Base-by-base conservation (phyloP, 2,888 invertebrate species). In the Sialis fuliginosa region DNA sequence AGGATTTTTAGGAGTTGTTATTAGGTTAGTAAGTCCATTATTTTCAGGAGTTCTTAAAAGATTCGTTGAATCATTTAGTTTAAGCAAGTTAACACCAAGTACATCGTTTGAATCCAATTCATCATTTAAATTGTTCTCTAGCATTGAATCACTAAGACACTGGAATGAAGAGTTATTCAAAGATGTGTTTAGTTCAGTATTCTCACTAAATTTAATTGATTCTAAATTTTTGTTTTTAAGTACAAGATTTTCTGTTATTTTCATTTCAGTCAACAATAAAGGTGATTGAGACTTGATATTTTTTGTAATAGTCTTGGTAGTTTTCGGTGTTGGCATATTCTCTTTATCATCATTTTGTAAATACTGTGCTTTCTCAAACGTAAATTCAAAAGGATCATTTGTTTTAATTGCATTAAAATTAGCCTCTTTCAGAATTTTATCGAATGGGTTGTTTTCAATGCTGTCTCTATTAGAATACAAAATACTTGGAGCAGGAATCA, bases 381-480 rank as follows among this genome's bases (percentile, higher is more conserved):
- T 13, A n/a, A 43, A 33, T 43, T 43, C 43, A 34, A 43, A 43
- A n/a, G 43, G 43, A 43, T 43, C 43, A 43, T 32, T 31, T 3
- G 8, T 31, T 43, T 43, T 43, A 5, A 33, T 33, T 6, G 10
- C 9, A 22, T 30, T 9, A 6, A 12, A 12, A 6, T 41, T n/a
- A 10, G 33, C 33, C 33, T 43, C 33, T 33, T 43, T 43, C 10
- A 43, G 33, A 33, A 43, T 33, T 43, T 33, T 30, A 33, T 43
- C 43, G 6, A 43, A 43, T 6, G 43, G 43, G 33, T 43, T 43
- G 33, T 43, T 43, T 9, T 43, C 43, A 8, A 43, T 33, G 33
- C 43, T 43, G 10, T 43, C 43, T n/a, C 43, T 2, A 37, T 37
- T 37, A 10, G 13, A 10, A 6, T 10, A n/a, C 10, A 32, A n/a